Evolutionary conservation across 2,797 vertebrate species (phyloP).

Genomic region (Trachops cirrhosus): DNA sequence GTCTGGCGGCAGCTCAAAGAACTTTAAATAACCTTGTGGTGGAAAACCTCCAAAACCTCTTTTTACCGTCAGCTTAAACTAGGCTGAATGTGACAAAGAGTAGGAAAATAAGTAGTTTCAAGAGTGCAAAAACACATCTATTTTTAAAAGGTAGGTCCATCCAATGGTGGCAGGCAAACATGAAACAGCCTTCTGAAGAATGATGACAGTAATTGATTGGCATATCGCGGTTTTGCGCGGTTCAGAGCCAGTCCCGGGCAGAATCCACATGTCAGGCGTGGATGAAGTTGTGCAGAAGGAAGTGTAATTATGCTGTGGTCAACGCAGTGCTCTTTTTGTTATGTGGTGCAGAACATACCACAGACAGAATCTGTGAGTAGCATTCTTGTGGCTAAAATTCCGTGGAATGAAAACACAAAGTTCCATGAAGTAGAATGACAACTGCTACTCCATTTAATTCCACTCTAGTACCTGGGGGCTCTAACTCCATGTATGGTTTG

Average conservation of each 20-base stretch:
- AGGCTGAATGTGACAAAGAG: constrained; percentile 64
- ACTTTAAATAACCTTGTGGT: constrained; percentile 80
- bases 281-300: not conserved
- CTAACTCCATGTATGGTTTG: not conserved
- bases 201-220: not conserved
- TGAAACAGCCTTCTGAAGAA: not conserved
- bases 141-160: constrained; percentile 63
- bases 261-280: not conserved
- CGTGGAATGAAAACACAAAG: not conserved
- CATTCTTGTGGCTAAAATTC: not conserved
- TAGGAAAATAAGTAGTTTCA: constrained; percentile 69
- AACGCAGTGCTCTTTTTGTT: not conserved
- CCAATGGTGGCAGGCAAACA: constrained; percentile 40
- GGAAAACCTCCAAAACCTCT: constrained; percentile 75
- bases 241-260: not conserved
- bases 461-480: too few species aligned
- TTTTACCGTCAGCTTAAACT: constrained; percentile 67
- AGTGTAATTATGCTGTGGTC: not conserved
- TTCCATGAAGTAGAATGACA: not conserved
- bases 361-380: not conserved
- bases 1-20: constrained; percentile 76
- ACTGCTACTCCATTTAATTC: not conserved
- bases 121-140: constrained; percentile 63
- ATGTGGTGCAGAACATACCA: not conserved
- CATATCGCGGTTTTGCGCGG: not conserved